Base-by-base conservation (phyloP, 2,797 vertebrate species). In the Anableps anableps region DNA sequence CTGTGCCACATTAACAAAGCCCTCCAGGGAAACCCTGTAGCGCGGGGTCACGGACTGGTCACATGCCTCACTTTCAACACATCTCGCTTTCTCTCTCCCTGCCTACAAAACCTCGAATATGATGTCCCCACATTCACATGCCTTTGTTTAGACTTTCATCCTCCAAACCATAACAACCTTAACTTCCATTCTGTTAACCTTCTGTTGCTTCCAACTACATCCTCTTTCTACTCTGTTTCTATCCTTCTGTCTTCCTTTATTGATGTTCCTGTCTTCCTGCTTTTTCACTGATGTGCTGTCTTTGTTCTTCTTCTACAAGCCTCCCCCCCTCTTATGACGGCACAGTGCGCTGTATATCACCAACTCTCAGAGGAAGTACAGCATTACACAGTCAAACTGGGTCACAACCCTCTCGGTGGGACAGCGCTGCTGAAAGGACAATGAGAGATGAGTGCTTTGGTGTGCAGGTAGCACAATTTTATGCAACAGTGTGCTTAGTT, bases 1-100 rank as follows among this genome's bases (percentile, higher is more conserved):
- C 89, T 88, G 91, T 89, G 89, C 86, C 91, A 94, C 88, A 93
- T 92, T 93, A 92, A 93, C 92, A 91, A 91, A 92, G 90, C 89
- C 91, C 93, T 87, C 81, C 74, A 82, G 91, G 90, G 90, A 93
- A 89, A 91, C 90, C 92, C 92, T 92, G 88, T 89, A 90, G 93
- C 60, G 75, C 76, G 80, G 91, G 94, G 90, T 93, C 89, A 92
- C 72, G 79, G 91, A 93, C 91, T 94, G 93, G 91, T 93, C 93
- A 92, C 91, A 93, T 91, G 91, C 90, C 80, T 91, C 55, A 72
- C 89, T 93, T 92, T 90, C 89, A 85, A 83, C 87, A 84, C 81
- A 78, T 90, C 85, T 86, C 2, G 50, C 75, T 68, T 41, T 82
- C 83, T 66, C 88, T 80, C 85, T 80, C 83, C 86, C 70, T 79